Conservation (phyloP, 2,113 vertebrate genomes). For the Poeciliopsis retropinna region DNA sequence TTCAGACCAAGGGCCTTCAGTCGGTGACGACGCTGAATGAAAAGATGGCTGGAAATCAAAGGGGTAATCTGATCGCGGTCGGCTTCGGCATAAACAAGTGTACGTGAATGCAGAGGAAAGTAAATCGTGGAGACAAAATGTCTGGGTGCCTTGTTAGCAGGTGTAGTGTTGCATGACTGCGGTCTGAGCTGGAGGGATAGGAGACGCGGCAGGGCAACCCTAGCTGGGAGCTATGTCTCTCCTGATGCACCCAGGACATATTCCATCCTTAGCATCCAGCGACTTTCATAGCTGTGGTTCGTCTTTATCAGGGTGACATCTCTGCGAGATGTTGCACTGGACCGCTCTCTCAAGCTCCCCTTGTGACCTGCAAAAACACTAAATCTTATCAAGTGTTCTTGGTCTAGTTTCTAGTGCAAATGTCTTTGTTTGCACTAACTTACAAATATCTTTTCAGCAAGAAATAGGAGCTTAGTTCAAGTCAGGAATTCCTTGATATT, state of each 20-base stretch:
- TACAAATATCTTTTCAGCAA: too few relatives aligned
- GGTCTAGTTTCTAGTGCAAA: too few relatives aligned
- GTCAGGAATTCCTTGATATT: too few relatives aligned
- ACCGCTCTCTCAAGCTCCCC: too few relatives aligned
- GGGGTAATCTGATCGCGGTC: conserved; percentile 41
- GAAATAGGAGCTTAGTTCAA: too few relatives aligned
- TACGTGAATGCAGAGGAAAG: conserved; percentile 69
- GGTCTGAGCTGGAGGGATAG: conserved; percentile 61
- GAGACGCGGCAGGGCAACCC: conserved; percentile 67
- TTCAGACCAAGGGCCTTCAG: conserved; percentile 60
- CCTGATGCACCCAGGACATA: conserved; percentile 41
- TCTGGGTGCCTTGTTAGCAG: conserved; percentile 70
- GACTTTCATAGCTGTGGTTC: conserved; percentile 48
- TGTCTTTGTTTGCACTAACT: too few relatives aligned
- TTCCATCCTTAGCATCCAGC: conserved; percentile 55
- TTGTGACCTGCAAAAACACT: too few relatives aligned
- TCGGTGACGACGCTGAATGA: conserved; percentile 67
- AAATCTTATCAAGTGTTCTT: too few relatives aligned
- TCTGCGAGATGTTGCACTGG: conserved; percentile 44
- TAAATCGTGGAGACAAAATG: conserved; percentile 68
- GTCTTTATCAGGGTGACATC: conserved; percentile 58
- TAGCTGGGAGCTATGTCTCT: conserved; percentile 65
- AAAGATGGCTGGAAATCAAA: conserved; percentile 48
- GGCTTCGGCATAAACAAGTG: conserved; percentile 52
- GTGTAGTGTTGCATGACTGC: conserved; percentile 70